A percentile compares a stretch with the other conserved stretches of the same genome.
Evolutionary conservation across 2,888 invertebrate genomes (phyloP).

Genomic region (Tuberolachnus salignus): DNA sequence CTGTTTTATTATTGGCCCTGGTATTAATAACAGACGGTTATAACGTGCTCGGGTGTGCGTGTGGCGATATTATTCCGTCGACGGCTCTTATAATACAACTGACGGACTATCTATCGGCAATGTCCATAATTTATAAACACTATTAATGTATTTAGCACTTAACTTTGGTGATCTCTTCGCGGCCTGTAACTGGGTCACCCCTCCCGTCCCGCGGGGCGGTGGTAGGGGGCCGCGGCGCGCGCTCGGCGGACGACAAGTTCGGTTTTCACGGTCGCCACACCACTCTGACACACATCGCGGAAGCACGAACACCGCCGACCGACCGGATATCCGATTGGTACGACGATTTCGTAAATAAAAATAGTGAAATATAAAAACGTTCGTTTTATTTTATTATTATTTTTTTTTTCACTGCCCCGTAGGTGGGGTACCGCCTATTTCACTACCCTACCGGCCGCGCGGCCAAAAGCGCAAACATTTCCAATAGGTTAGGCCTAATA

Average conservation of each 20-base stretch:
- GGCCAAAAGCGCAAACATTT: conserved; percentile 13
- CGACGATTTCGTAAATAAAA: conserved; percentile 15
- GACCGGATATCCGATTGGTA: conserved; percentile 53
- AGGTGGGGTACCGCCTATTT: too few relatives aligned
- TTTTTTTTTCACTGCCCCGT: too few relatives aligned
- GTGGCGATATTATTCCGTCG: too few relatives aligned
- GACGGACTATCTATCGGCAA: too few relatives aligned
- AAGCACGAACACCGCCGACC: not conserved
- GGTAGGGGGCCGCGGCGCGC: not conserved
- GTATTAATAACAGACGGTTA: too few relatives aligned
- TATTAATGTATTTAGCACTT: conserved; percentile 8
- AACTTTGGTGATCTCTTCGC: conserved; percentile 45
- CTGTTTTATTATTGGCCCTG: too few relatives aligned
- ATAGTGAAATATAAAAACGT: not conserved
- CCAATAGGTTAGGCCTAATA: not conserved
- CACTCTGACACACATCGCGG: conserved; percentile 52
- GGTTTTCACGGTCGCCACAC: conserved; percentile 56
- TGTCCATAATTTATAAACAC: too few relatives aligned
- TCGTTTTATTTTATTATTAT: too few relatives aligned
- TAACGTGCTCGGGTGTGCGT: too few relatives aligned
- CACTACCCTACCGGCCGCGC: conserved; percentile 1
- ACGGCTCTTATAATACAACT: too few relatives aligned
- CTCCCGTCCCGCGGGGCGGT: not conserved
- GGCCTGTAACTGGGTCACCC: conserved; percentile 54
- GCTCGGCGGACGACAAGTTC: conserved; percentile 4